phyloP scores from a whole-genome alignment of 2,113 vertebrate species.

The Gambusia affinis region DNA sequence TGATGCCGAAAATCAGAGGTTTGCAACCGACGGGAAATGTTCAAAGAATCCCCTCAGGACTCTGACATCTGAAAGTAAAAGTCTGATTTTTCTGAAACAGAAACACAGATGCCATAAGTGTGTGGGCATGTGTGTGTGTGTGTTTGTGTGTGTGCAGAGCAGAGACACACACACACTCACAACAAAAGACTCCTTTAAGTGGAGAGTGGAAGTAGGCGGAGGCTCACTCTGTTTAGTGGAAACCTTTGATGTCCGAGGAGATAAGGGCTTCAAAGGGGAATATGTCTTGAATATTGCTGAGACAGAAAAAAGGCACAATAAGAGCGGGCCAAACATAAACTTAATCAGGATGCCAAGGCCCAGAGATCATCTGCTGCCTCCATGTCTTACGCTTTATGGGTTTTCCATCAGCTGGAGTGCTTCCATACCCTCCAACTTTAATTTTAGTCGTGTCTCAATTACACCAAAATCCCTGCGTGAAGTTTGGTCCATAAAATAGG shows the following conservation, averaged over 20 bases:
- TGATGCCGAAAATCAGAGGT: background rate
- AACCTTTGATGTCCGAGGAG: constrained; percentile 58
- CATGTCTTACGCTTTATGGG: constrained; percentile 12
- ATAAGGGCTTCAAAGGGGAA: constrained; percentile 53
- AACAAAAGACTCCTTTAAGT: constrained; percentile 29
- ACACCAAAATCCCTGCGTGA: constrained; percentile 10
- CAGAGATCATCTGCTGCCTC: constrained; percentile 19
- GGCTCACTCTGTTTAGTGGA: constrained; percentile 27
- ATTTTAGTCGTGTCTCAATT: constrained; percentile 44
- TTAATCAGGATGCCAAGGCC: constrained; percentile 10
- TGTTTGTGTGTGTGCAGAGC: constrained; percentile 16
- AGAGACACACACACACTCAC: background rate
- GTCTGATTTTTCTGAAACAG: constrained; percentile 20
- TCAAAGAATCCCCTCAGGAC: background rate
- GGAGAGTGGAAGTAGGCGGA: constrained; percentile 30
- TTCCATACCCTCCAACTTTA: constrained; percentile 35
- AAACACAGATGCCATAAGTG: constrained; percentile 19
- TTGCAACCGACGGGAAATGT: background rate
- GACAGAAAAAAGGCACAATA: constrained; percentile 30
- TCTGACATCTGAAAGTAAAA: constrained; percentile 10
- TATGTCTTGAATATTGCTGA: constrained; percentile 37
- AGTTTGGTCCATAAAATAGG: constrained; percentile 31
- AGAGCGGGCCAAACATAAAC: constrained; percentile 40
- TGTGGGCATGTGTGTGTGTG: background rate
- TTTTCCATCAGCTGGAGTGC: constrained; percentile 45